Conservation (phyloP, 1,140 invertebrate genomes). For the Meloidogyne hapla region DNA sequence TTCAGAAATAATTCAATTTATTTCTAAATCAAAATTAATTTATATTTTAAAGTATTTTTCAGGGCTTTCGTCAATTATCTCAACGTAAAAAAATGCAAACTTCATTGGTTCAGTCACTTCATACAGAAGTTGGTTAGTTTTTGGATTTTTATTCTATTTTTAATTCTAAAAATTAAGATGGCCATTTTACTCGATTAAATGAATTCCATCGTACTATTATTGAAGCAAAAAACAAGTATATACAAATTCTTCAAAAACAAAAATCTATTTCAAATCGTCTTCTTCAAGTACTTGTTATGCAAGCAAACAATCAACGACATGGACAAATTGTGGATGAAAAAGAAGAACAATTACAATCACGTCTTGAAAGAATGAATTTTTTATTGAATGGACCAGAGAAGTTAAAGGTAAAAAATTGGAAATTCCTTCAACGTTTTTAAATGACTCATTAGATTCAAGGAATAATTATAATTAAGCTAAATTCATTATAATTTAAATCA, state of each 20-base stretch:
- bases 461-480: neutral
- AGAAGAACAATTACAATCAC: slow-evolving; percentile 33
- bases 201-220: slow-evolving; percentile 4
- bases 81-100: slow-evolving; percentile 42
- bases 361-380: slow-evolving; percentile 30
- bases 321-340: slow-evolving; percentile 36
- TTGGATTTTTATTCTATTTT: neutral
- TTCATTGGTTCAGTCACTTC: slow-evolving; percentile 21
- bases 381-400: slow-evolving; percentile 35
- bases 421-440: neutral
- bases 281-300: slow-evolving; percentile 31
- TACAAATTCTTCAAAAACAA: slow-evolving; percentile 28
- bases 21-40: no score
- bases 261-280: slow-evolving; percentile 37
- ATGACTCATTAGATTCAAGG: neutral
- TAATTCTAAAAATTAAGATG: slow-evolving; percentile 9
- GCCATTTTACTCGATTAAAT: slow-evolving; percentile 17
- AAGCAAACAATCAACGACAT: slow-evolving; percentile 34
- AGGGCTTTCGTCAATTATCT: slow-evolving; percentile 33
- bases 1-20: no score
- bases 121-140: slow-evolving; percentile 22
- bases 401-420: slow-evolving; percentile 28
- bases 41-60: neutral
- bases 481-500: neutral
- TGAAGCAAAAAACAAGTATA: slow-evolving; percentile 28